Evolutionary conservation across 2,888 invertebrate species (phyloP), one percentile per base, ranked within the genome.

Genomic region (Andricus curvator): DNA sequence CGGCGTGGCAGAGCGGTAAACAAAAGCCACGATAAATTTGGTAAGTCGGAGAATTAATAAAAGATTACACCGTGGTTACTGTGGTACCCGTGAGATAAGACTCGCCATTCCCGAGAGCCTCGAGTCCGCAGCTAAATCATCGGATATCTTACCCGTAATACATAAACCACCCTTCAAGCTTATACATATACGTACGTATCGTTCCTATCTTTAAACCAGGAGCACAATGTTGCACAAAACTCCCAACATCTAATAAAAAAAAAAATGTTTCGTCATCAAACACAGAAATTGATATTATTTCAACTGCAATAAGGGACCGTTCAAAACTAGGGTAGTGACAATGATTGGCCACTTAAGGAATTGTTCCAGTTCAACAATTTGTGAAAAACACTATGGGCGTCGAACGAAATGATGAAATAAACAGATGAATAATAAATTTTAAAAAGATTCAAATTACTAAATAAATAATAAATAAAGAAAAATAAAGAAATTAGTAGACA

Each of bases 41-140:
- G 87, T 90, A 91, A 92, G 91, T 92, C 92, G 89, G 89, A 91
- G 92, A 93, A 93, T 93, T 93, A 93, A 93, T 93, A 93, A 93
- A 93, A 92, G 92, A 93, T 93, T 93, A 93, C 92, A 90, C 88
- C 83, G 84, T 83, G 84, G 85, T 81, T 84, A 84, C 84, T 79
- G 83, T 80, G 80, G 85, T 81, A 83, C 82, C 82, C 78, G 78
- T 82, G 79, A 83, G 83, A 86, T 85, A 87, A 86, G 84, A 81
- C 83, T 76, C 81, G 81, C 82, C 83, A 81, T 81, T 86, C 86
- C 85, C 85, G 84, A 85, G 88, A 85, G 88, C 84, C 88, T 87
- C 85, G 88, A 88, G 88, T 87, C 88, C 89, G 88, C 86, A 91
- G 92, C 91, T 92, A 92, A 92, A 92, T 92, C 92, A 92, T 92